Base-by-base conservation (phyloP, 30 jellyfish, hydroid and myxozoan species). In the Turritopsis dohrnii region DNA sequence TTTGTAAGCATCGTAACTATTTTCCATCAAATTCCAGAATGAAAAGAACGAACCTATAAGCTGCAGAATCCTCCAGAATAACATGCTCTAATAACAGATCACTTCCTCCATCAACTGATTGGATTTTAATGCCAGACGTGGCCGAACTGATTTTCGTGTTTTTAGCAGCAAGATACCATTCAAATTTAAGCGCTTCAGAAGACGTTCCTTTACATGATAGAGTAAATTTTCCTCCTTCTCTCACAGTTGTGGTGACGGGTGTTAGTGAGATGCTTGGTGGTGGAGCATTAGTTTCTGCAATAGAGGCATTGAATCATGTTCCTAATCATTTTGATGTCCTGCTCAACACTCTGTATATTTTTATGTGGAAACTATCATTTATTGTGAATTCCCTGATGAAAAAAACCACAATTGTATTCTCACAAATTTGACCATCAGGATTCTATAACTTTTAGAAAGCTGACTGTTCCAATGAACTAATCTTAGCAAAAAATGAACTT, bases 161-260 rank as follows among this genome's bases (percentile, higher is more conserved):
- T 80, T 18, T 53, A 66, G 79, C 76, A 17, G 87, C 79, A 28
- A 80, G 54, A 52, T 52, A 52, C 87, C 87, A 80, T 52, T 52
- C 79, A 21, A 80, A 19, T 22, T 54, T 53, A 13, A 75, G 22
- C n/a, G 26, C 8, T 52, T 76, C 79, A 17, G 31, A 19, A 8
- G 96, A 94, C 18, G 79, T 84, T 21, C 85, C 90, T 71, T 74
- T 85, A 75, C 99, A 94, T 4, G 96, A 52, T 30, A 94, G 69
- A 21, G 83, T 88, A 5, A 79, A 87, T 53, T 29, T 54, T 22
- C 89, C 95, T 69, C 90, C 91, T 74, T 94, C 99, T 60, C 88
- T 79, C 9, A 86, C 96, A n/a, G 86, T 21, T 8, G 81, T 71
- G 13, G 72, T 66, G 18, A 69, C 52, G 24, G 75, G 91, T 0